A percentile compares a stretch with the other conserved stretches of the same genome.
phyloP scores from a whole-genome alignment of 2,888 invertebrate species.

The Schizotus pectinicornis region DNA sequence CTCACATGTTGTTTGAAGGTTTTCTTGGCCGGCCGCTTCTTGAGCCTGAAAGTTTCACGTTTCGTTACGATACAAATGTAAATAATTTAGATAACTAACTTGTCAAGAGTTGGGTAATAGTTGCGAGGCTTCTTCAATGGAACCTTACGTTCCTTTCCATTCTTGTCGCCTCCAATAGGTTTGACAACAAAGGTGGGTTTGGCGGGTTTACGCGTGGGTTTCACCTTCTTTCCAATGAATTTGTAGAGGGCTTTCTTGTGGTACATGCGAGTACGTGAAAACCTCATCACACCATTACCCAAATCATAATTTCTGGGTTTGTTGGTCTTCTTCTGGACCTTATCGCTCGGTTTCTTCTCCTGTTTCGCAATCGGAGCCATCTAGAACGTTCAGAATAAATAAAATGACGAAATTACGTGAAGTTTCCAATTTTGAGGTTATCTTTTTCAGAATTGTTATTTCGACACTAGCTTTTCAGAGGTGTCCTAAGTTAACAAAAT shows the following conservation, averaged over 20 bases:
- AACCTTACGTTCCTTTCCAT: slow-evolving; percentile 89
- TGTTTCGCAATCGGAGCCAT: slow-evolving; percentile 78
- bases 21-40: slow-evolving; percentile 74
- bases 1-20: slow-evolving; percentile 82
- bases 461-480: neutral
- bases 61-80: no score
- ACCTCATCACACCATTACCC: slow-evolving; percentile 81
- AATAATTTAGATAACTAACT: no score
- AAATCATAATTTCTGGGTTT: slow-evolving; percentile 83
- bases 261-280: slow-evolving; percentile 82
- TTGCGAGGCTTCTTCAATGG: slow-evolving; percentile 76
- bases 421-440: slow-evolving; percentile 53
- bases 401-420: neutral
- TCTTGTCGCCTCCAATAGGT: slow-evolving; percentile 94
- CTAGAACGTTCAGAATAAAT: slow-evolving; percentile 55
- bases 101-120: slow-evolving; percentile 82
- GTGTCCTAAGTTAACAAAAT: slow-evolving; percentile 7
- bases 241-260: slow-evolving; percentile 80
- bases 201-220: slow-evolving; percentile 70
- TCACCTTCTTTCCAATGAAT: slow-evolving; percentile 78
- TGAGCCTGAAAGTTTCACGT: slow-evolving; percentile 69
- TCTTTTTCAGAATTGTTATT: slow-evolving; percentile 57
- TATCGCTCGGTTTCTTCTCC: slow-evolving; percentile 36
- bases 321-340: slow-evolving; percentile 58
- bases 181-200: slow-evolving; percentile 78